Evolutionary conservation across 23 tunicate genomes (phyloP).

Genomic region (Trididemnum nubilum): DNA sequence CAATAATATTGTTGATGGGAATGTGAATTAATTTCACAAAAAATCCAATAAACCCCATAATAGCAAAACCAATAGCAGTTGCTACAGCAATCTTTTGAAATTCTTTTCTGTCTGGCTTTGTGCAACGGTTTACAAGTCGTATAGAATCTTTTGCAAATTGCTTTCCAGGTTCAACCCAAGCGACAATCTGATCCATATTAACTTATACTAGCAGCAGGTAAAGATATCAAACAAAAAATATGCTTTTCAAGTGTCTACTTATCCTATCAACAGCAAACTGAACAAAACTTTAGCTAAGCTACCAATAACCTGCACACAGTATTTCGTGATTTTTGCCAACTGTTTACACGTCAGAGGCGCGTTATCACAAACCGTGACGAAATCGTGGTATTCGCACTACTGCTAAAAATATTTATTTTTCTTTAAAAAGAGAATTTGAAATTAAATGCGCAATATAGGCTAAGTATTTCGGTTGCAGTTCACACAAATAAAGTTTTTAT

Average conservation of each 20-base stretch:
- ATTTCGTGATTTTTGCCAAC: neutral
- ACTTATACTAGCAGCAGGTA: neutral
- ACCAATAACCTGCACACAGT: neutral
- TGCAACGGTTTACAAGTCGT: slow-evolving; percentile 91
- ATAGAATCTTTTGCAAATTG: slow-evolving; percentile 95
- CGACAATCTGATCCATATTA: slow-evolving; percentile 70
- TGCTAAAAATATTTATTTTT: too few relatives aligned
- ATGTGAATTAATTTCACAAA: slow-evolving; percentile 98
- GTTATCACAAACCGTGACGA: neutral
- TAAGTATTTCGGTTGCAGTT: too few relatives aligned
- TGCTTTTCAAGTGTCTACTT: neutral
- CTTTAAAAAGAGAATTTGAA: too few relatives aligned
- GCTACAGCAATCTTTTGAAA: slow-evolving; percentile 98
- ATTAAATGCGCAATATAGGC: too few relatives aligned
- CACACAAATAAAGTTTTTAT: too few relatives aligned
- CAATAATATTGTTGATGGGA: slow-evolving; percentile 99
- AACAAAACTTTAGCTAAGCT: too few relatives aligned
- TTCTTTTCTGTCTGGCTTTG: slow-evolving; percentile 98
- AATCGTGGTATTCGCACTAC: neutral
- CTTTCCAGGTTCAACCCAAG: slow-evolving; percentile 84
- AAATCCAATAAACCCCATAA: slow-evolving; percentile 99
- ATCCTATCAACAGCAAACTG: too few relatives aligned
- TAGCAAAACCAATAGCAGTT: slow-evolving; percentile 98
- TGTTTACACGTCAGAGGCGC: neutral
- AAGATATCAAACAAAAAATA: neutral